A percentile compares a stretch with the other conserved stretches of the same genome.
These are phyloP conservation scores for Toxotes jaculatrix DNA, from an alignment of 2,113 vertebrate species.

Conservation along the genomic window DNA sequence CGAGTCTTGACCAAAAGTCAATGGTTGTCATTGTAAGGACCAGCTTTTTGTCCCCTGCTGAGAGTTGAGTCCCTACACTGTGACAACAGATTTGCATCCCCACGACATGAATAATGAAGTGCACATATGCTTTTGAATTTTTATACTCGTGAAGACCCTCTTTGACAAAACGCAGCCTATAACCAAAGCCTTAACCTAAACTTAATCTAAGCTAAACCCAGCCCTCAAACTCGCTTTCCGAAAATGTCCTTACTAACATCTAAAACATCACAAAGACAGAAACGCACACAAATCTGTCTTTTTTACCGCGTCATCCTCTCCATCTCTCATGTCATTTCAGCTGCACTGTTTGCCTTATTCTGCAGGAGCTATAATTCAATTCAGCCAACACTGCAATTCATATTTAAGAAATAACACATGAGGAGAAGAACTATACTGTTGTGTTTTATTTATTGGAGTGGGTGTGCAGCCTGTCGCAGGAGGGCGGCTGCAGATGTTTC, in stretches of 20 bases:
- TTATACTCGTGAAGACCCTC: not conserved
- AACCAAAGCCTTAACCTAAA: not conserved
- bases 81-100: not conserved
- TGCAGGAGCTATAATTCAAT: not conserved
- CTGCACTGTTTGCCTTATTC: not conserved
- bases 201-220: slow-evolving; percentile 7
- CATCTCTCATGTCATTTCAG: not conserved
- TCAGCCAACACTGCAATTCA: slow-evolving; percentile 24
- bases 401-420: slow-evolving; percentile 18
- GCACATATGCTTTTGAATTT: not conserved
- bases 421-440: not conserved
- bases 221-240: not conserved
- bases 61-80: not conserved
- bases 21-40: not conserved
- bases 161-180: not conserved
- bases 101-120: not conserved
- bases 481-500: slow-evolving; percentile 20
- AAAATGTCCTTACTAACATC: not conserved
- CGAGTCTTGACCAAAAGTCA: not conserved
- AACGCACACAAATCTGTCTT: not conserved
- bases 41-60: not conserved
- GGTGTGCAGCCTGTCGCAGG: slow-evolving; percentile 16
- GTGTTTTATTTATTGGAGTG: slow-evolving; percentile 1
- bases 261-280: not conserved
- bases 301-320: not conserved